Evolutionary conservation across 2,888 invertebrate genomes (phyloP), one percentile per base, ranked within the genome.

Genomic region (Hyles lineata): DNA sequence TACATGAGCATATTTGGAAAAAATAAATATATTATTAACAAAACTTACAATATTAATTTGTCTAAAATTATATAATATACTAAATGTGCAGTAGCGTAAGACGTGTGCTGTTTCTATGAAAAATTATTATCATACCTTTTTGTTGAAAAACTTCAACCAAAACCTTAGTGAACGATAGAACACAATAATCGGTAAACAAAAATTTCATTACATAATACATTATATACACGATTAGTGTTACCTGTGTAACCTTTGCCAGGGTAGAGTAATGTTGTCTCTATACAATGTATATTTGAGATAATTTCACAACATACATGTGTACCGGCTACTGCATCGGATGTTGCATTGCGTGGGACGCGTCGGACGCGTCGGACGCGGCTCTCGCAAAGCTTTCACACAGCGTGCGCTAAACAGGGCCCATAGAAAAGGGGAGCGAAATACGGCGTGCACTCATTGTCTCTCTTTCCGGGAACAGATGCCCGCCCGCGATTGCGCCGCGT

Each of bases 391-490:
- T 80, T 81, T 83, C 79, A 80, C 80, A 78, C 78, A 77, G 61
- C 25, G 67, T 59, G 76, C 70, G 60, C 74, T 74, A 76, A 75
- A 77, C 78, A 75, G 78, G 75, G 77, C 76, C 75, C 73, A 61
- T 70, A 73, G 70, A 55, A 70, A 73, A 74, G 77, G 81, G 81
- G 78, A 83, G 81, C 78, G 79, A 81, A 81, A 81, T 87, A 87
- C 87, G 86, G 69, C 87, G 86, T 85, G 85, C 83, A 80, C 83
- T 82, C 89, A 90, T 91, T 92, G 92, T 91, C 87, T 85, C 85
- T 80, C 83, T 88, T 92, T 92, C 93, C 92, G 87, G 92, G 91
- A 90, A 90, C 83, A 85, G 87, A 88, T 89, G 89, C 84, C 86
- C 83, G 87, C 78, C 81, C 83, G 83, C 85, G 87, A 86, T 86